Evolutionary conservation across 2,888 invertebrate species (phyloP).

Genomic region (Drosophila tanythrix): DNA sequence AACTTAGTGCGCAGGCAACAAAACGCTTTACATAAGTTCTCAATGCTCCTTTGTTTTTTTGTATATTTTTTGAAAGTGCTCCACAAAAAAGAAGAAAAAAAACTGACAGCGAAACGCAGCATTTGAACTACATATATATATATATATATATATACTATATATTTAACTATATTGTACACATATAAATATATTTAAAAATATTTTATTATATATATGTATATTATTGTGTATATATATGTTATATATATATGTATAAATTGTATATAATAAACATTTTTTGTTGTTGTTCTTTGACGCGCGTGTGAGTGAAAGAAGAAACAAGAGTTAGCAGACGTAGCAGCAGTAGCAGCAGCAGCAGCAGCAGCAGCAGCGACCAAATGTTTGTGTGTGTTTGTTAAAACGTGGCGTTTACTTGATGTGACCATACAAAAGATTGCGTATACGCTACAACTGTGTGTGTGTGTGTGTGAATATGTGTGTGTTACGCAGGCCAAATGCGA

Average conservation of each 20-base stretch:
- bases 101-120: conserved; percentile 27
- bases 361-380: conserved; percentile 12
- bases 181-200: background rate
- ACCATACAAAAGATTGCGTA: conserved; percentile 68
- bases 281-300: conserved; percentile 46
- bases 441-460: conserved; percentile 56
- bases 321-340: conserved; percentile 8
- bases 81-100: conserved; percentile 16
- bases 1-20: conserved; percentile 67
- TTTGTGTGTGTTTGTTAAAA: conserved; percentile 56
- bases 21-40: conserved; percentile 73
- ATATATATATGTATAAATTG: background rate
- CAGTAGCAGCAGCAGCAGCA: background rate
- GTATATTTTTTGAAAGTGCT: conserved; percentile 65
- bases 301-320: conserved; percentile 15
- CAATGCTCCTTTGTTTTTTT: conserved; percentile 46
- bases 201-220: background rate
- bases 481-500: conserved; percentile 59
- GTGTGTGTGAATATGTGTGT: conserved; percentile 46
- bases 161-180: conserved; percentile 1
- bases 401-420: conserved; percentile 77
- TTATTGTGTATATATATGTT: background rate
- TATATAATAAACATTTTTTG: conserved; percentile 19
- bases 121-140: conserved; percentile 5
- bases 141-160: conserved; percentile 10